Conservation (phyloP, 2,797 vertebrate species). For the Neomorphus geoffroyi region DNA sequence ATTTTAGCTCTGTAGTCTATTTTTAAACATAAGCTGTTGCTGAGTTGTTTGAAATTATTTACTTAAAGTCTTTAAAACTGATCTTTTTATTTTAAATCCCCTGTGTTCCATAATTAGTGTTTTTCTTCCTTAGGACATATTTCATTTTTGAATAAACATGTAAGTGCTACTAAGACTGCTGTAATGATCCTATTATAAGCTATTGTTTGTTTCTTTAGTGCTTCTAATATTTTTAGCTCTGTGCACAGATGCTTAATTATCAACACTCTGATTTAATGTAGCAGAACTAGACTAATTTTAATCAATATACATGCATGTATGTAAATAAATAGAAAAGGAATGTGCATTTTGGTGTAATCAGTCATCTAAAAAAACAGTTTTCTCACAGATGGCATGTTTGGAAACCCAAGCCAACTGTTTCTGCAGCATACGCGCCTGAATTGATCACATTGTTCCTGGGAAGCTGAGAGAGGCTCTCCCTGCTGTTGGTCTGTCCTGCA, state of each 20-base stretch:
- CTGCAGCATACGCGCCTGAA: not conserved
- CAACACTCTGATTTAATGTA: conserved; percentile 4
- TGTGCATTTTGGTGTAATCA: not conserved
- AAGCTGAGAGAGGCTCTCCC: not conserved
- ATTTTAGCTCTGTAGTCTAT: conserved; percentile 1
- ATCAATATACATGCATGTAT: not conserved
- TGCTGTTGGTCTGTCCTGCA: not conserved
- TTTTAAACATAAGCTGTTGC: conserved; percentile 13
- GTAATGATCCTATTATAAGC: conserved; percentile 46
- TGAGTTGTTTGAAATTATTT: conserved; percentile 36
- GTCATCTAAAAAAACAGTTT: not conserved
- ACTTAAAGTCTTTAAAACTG: conserved; percentile 26
- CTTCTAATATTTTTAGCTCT: conserved; percentile 17
- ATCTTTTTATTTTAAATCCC: conserved; percentile 43
- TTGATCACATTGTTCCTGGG: not conserved
- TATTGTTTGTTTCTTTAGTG: conserved; percentile 23
- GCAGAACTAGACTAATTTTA: not conserved
- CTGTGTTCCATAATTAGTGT: not conserved
- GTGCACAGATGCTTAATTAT: conserved; percentile 39
- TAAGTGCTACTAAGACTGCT: conserved; percentile 38
- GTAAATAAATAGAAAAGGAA: not conserved
- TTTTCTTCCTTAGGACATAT: conserved; percentile 35
- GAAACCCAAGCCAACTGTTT: not conserved
- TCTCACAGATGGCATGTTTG: not conserved
- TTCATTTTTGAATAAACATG: conserved; percentile 53